Base-by-base conservation (phyloP, 2,113 vertebrate species). In the Lonchura striata region DNA sequence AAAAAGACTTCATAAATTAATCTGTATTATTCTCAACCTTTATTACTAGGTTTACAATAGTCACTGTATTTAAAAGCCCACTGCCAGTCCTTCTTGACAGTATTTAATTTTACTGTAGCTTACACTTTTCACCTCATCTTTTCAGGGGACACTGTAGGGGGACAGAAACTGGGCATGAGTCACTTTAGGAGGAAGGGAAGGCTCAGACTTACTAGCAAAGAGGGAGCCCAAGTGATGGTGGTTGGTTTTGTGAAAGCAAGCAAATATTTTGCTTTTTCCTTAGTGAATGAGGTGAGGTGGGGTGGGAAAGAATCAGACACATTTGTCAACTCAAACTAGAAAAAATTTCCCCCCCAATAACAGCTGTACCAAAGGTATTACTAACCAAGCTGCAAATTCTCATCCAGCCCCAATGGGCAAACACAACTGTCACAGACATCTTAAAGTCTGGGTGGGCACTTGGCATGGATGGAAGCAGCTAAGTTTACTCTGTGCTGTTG, bases 391-490 rank as follows among this genome's bases (percentile, higher is more conserved):
- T 86, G 33, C 23, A 61, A 61, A 61, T 39, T 25, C 52, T 70
- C 19, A 70, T 57, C 42, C 37, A 70, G 37, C 50, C 83, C 24
- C 42, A 75, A 37, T 0, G 12, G 19, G 7, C 41, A 63, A 79
- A 65, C 35, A 47, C 13, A 27, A 13, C 2, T 1, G 0, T 3
- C 31, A 49, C 3, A 59, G 49, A 61, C 18, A 53, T 8, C 15
- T 9, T 21, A 3, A 61, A 61, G 11, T 46, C 3, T 44, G 31
- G 52, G 66, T 3, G 9, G 3, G 21, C 46, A 33, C 17, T 47
- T 25, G 7, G 33, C 37, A 82, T 18, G 7, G 15, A 47, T 47
- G 8, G 61, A 74, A 65, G 23, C 13, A 70, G 20, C 0, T 11
- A 7, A 25, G 1, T 25, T 68, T 6, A 23, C 41, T 14, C 64